These are phyloP conservation scores for Cephus sareptanus DNA, from an alignment of 2,888 invertebrate species.

Conservation along the genomic window DNA sequence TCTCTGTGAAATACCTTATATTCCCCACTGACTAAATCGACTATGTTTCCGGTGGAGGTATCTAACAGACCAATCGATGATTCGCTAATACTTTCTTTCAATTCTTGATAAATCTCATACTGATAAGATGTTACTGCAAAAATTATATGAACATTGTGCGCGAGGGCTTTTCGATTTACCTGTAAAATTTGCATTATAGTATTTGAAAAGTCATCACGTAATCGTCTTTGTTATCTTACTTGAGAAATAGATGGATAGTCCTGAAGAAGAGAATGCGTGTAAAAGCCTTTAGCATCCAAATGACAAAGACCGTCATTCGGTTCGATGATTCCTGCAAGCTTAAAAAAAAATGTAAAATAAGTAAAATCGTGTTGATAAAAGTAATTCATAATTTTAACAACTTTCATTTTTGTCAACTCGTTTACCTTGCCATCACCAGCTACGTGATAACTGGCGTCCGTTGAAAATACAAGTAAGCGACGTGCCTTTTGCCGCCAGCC, in stretches of 20 bases:
- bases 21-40: constrained; percentile 75
- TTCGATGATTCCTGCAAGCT: constrained; percentile 74
- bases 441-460: constrained; percentile 81
- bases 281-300: constrained; percentile 68
- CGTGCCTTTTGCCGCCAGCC: constrained; percentile 83
- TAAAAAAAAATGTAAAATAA: constrained; percentile 17
- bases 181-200: constrained; percentile 46
- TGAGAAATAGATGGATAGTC: constrained; percentile 86
- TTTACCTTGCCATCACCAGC: constrained; percentile 68
- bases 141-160: constrained; percentile 81
- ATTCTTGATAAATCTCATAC: constrained; percentile 39
- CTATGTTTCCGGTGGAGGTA: constrained; percentile 75
- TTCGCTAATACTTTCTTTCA: constrained; percentile 71
- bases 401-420: not conserved
- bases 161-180: constrained; percentile 72
- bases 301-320: constrained; percentile 82
- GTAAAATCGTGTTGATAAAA: not conserved
- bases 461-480: constrained; percentile 81
- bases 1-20: constrained; percentile 71
- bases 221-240: constrained; percentile 33
- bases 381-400: not conserved
- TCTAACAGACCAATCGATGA: constrained; percentile 75
- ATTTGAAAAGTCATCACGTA: not conserved
- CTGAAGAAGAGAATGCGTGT: constrained; percentile 70
- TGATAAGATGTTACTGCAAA: constrained; percentile 74